Percentiles rank a stretch among this genome's conserved stretches.
Conservation (phyloP, 2,113 vertebrate genomes). For the Galemys pyrenaicus region DNA sequence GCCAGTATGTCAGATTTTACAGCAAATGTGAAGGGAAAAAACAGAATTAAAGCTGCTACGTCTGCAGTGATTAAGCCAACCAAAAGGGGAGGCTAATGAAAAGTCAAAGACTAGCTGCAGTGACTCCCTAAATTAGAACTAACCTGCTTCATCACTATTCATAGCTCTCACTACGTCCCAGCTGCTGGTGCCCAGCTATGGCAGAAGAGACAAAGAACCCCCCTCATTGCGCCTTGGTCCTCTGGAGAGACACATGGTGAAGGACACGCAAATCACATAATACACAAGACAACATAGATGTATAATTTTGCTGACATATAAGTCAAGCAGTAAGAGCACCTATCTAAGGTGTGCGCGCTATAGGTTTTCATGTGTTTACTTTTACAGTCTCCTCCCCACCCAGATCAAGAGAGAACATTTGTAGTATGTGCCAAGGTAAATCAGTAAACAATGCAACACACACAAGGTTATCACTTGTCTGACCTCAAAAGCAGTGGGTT, state of each 20-base stretch:
- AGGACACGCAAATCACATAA: background rate
- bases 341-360: background rate
- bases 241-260: background rate
- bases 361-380: background rate
- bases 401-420: background rate
- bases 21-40: background rate
- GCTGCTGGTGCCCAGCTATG: too few species aligned
- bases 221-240: background rate
- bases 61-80: background rate
- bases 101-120: background rate
- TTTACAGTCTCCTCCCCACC: background rate
- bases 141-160: background rate
- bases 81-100: background rate
- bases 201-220: background rate
- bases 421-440: background rate
- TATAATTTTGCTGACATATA: too few species aligned
- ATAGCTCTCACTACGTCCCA: background rate
- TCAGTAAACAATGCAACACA: background rate
- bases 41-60: background rate
- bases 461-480: background rate
- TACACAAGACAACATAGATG: too few species aligned
- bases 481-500: background rate
- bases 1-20: background rate
- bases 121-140: background rate
- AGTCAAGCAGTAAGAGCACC: background rate